Evolutionary conservation across 2,888 invertebrate species (phyloP), one percentile per base, ranked within the genome.

Genomic region (Plebejus melissa): DNA sequence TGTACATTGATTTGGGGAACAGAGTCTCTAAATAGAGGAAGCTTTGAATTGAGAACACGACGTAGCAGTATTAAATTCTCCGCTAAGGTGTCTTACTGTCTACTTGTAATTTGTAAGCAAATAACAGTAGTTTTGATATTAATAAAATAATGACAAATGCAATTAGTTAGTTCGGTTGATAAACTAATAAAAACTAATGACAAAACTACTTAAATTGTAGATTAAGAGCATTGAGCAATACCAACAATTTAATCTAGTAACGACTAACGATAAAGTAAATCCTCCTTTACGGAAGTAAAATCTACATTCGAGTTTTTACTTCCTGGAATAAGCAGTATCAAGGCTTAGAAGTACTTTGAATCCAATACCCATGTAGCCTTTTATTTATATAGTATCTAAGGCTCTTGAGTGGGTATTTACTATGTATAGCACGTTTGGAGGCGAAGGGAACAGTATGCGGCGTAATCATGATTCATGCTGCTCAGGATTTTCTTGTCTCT

Each of bases 1-100:
- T 60, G 60, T 36, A 65, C 65, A 65, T 65, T 65, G 36, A 65
- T 65, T 65, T 65, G 65, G 65, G 32, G 32, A 36, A 36, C 32
- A 65, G 65, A 65, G 13, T 36, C 65, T 65, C 65, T 65, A 65
- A 65, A 65, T 65, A 65, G 65, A 65, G 65, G 65, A 65, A 36
- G 65, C 65, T 16, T 65, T 65, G 65, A 65, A 65, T 65, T 65
- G 65, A 65, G 65, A 32, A 65, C 32, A 65, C 65, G 65, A 65
- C 65, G 13, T 32, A 36, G 65, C 65, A 65, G 65, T 13, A 36
- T 65, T 65, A 32, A 65, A 65, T 65, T 65, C 28, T 32, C 65
- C 22, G 36, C 32, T 65, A 36, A 36, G 65, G 32, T 65, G 32
- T 13, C 6, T 65, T 32, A 65, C 13, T 65, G 32, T 36, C 65